Percentiles rank a stretch among this genome's conserved stretches.
phyloP scores from a whole-genome alignment of 2,113 vertebrate species.

The Fregata magnificens region DNA sequence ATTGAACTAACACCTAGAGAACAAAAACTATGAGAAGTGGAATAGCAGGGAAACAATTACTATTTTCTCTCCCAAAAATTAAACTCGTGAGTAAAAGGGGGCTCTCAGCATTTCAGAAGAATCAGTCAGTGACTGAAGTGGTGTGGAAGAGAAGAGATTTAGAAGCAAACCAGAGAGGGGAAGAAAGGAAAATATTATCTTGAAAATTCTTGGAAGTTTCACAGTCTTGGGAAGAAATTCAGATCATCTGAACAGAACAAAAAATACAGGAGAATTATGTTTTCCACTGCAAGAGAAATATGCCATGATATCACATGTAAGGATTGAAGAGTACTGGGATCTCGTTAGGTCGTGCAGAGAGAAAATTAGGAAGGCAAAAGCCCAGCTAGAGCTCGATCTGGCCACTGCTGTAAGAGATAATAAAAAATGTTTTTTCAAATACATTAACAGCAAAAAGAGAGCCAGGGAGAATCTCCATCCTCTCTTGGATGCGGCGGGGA shows the following conservation, averaged over 20 bases:
- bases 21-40: neutral
- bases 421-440: no score
- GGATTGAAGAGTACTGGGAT: no score
- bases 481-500: no score
- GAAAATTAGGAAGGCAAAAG: no score
- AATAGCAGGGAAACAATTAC: neutral
- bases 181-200: neutral
- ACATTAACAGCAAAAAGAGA: no score
- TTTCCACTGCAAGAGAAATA: neutral
- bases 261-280: neutral
- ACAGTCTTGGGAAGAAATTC: neutral
- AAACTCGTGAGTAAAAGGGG: neutral
- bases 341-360: no score
- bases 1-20: neutral
- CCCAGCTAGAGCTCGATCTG: no score
- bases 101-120: neutral
- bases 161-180: neutral
- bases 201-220: neutral
- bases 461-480: no score
- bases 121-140: neutral
- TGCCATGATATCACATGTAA: neutral
- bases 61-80: neutral
- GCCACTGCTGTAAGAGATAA: no score
- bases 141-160: neutral
- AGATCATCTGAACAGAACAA: neutral